phyloP scores from a whole-genome alignment of 2,113 vertebrate species.

The Phycodurus eques region DNA sequence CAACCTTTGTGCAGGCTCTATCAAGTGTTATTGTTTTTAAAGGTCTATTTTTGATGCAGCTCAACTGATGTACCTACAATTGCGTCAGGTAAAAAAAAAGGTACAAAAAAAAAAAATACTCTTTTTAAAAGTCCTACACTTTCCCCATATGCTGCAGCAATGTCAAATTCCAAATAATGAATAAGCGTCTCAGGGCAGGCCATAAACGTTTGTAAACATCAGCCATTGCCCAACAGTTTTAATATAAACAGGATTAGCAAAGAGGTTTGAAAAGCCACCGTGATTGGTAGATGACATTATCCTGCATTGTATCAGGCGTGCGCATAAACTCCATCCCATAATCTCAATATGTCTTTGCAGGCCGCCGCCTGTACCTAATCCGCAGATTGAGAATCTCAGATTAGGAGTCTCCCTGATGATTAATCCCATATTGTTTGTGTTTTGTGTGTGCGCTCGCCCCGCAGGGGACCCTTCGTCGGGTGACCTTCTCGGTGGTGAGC shows the following conservation, averaged over 20 bases:
- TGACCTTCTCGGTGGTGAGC: constrained; percentile 94
- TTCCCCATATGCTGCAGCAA: constrained; percentile 30
- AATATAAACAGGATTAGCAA: constrained; percentile 57
- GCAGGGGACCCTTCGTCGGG: constrained; percentile 90
- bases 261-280: constrained; percentile 40
- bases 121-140: constrained; percentile 17
- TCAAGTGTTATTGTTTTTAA: too few relatives aligned
- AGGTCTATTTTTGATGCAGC: too few relatives aligned
- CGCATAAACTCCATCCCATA: constrained; percentile 61
- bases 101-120: too few relatives aligned
- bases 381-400: constrained; percentile 58
- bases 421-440: constrained; percentile 67
- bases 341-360: constrained; percentile 64
- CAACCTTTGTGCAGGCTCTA: too few relatives aligned
- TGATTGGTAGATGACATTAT: constrained; percentile 63
- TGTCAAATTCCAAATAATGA: constrained; percentile 33
- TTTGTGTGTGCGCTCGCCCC: constrained; percentile 44
- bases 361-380: constrained; percentile 52
- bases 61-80: too few relatives aligned
- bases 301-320: constrained; percentile 51
- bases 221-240: constrained; percentile 36
- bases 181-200: constrained; percentile 21
- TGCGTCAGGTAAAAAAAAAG: too few relatives aligned
- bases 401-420: constrained; percentile 60
- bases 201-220: constrained; percentile 58